A percentile compares a stretch with the other conserved stretches of the same genome.
Conservation (phyloP, 92 coral and sea anemone genomes). For the Porites divaricata region DNA sequence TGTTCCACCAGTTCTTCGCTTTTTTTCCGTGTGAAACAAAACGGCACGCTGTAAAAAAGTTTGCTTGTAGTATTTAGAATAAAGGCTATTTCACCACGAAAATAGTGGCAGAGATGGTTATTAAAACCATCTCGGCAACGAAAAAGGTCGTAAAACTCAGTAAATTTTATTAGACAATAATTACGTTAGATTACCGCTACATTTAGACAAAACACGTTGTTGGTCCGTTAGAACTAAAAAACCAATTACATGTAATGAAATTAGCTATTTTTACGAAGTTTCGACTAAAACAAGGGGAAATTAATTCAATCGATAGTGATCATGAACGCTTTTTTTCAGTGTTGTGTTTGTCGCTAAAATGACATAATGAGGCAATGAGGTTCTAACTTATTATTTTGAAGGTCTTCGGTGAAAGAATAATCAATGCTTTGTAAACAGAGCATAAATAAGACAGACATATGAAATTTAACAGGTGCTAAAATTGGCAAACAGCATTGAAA, state of each 20-base stretch:
- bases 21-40: constrained; percentile 10
- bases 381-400: not conserved
- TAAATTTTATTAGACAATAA: no score
- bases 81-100: no score
- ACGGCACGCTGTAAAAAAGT: not conserved
- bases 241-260: not conserved
- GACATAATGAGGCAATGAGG: not conserved
- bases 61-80: not conserved
- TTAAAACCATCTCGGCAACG: no score
- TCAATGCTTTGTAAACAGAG: constrained; percentile 8
- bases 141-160: not conserved
- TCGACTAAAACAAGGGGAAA: no score
- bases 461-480: not conserved
- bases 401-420: constrained; percentile 11
- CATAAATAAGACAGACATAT: not conserved
- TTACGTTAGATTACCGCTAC: not conserved
- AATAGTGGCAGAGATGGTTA: not conserved
- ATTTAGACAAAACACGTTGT: not conserved
- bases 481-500: not conserved
- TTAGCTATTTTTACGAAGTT: no score
- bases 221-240: not conserved
- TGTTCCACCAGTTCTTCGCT: not conserved
- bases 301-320: no score
- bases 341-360: not conserved
- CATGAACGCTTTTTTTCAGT: not conserved